Evolutionary conservation across 2,113 vertebrate species (phyloP).

Genomic region (Neomonachus schauinslandi): DNA sequence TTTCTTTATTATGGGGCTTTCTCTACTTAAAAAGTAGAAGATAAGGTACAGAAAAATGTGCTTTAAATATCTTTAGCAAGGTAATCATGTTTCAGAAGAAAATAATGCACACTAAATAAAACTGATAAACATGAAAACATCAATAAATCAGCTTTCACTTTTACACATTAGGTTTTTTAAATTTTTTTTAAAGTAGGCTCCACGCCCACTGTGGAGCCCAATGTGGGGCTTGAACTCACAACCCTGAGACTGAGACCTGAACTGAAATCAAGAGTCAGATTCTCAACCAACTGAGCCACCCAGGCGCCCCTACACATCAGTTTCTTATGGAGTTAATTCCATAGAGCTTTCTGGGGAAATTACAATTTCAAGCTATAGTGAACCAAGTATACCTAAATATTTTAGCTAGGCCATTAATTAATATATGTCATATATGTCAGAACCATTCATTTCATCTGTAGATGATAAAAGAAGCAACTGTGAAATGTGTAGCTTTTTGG

Average conservation of each 20-base stretch:
- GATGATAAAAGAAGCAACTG: neutral
- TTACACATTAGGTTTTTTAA: neutral
- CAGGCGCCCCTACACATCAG: neutral
- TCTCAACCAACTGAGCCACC: neutral
- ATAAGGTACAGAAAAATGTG: neutral
- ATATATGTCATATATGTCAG: neutral
- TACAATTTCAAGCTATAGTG: neutral
- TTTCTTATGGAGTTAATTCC: neutral
- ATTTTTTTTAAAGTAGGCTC: neutral
- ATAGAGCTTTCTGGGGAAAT: neutral
- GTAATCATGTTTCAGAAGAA: neutral
- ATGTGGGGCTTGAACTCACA: neutral
- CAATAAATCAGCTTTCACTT: neutral
- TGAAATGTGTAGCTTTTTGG: neutral
- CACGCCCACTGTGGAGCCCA: neutral
- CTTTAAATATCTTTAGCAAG: neutral
- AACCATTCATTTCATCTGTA: neutral
- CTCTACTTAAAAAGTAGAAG: neutral
- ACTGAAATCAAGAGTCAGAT: neutral
- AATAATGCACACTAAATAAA: conserved; percentile 12
- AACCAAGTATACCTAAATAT: conserved; percentile 17
- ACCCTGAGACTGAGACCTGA: neutral
- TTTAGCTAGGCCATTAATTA: neutral
- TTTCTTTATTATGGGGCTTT: neutral
- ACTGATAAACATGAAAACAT: neutral